phyloP scores from a whole-genome alignment of 2,888 invertebrate species.

The Phaedon cochleariae region DNA sequence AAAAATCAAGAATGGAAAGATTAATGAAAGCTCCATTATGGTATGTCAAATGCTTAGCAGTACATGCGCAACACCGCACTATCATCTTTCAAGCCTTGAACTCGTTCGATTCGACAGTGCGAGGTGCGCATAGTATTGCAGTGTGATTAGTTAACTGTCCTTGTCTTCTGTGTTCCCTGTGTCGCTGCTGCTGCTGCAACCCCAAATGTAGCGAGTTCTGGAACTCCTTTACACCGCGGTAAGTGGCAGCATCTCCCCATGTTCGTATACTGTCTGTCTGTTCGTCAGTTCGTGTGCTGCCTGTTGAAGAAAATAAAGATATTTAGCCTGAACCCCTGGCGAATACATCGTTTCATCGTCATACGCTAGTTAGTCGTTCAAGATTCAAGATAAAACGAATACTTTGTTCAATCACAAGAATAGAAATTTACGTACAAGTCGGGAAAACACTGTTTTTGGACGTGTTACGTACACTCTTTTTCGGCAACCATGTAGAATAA shows the following conservation, averaged over 20 bases:
- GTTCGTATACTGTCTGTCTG: slow-evolving; percentile 59
- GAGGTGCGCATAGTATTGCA: slow-evolving; percentile 49
- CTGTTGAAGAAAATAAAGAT: slow-evolving; percentile 47
- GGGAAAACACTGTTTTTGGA: no score
- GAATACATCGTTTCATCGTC: slow-evolving; percentile 13
- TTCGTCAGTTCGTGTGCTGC: slow-evolving; percentile 61
- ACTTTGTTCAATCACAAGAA: no score
- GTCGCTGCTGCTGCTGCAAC: slow-evolving; percentile 68
- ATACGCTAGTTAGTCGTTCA: slow-evolving; percentile 10
- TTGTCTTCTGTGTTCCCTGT: slow-evolving; percentile 74
- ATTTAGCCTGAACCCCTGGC: slow-evolving; percentile 27
- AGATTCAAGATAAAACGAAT: background rate
- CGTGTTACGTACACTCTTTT: no score
- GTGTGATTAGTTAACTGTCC: slow-evolving; percentile 64
- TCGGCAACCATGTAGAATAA: no score
- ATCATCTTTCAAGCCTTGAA: no score
- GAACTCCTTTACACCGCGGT: slow-evolving; percentile 98
- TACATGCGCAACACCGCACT: slow-evolving; percentile 48
- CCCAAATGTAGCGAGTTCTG: slow-evolving; percentile 90
- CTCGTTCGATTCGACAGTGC: no score
- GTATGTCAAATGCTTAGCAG: slow-evolving; percentile 53
- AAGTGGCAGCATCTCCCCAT: slow-evolving; percentile 76
- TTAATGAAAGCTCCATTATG: slow-evolving; percentile 37
- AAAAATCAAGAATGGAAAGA: no score
- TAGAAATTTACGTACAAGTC: no score